phyloP scores from a whole-genome alignment of 2,888 invertebrate genomes.

The Eurytoma californica region DNA sequence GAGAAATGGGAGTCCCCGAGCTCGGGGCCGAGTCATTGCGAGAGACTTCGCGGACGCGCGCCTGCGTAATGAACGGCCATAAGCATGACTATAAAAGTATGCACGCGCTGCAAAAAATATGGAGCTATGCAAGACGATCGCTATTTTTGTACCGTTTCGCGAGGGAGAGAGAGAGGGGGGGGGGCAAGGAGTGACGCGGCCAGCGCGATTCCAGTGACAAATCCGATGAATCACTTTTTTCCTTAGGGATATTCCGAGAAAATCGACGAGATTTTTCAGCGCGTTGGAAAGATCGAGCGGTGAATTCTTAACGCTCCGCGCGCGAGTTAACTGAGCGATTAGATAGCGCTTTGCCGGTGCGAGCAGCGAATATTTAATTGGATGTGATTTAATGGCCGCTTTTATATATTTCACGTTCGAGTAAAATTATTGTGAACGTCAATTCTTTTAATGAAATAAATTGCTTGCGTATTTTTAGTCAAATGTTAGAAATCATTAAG shows the following conservation, averaged over 20 bases:
- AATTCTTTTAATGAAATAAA: neutral
- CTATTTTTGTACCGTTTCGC: conserved; percentile 38
- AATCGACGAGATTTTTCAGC: neutral
- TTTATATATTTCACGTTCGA: too few species aligned
- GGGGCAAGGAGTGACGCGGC: conserved; percentile 6
- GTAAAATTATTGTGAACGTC: neutral
- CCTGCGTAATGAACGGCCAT: conserved; percentile 5
- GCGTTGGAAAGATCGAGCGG: neutral
- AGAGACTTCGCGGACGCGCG: neutral
- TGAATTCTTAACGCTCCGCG: neutral
- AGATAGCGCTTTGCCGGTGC: neutral
- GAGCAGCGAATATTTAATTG: neutral
- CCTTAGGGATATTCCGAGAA: neutral
- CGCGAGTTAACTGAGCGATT: neutral
- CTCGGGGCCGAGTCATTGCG: conserved; percentile 3
- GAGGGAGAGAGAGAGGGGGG: neutral
- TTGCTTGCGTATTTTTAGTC: neutral
- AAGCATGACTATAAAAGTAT: conserved; percentile 35
- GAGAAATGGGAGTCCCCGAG: neutral
- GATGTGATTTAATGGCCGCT: too few species aligned
- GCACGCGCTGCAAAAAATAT: conserved; percentile 13
- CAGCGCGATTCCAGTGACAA: conserved; percentile 10
- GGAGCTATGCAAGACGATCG: conserved; percentile 26
- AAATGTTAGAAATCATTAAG: neutral
- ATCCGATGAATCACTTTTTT: conserved; percentile 32